Evolutionary conservation across 2,113 vertebrate genomes (phyloP).

Genomic region (Geothlypis trichas): DNA sequence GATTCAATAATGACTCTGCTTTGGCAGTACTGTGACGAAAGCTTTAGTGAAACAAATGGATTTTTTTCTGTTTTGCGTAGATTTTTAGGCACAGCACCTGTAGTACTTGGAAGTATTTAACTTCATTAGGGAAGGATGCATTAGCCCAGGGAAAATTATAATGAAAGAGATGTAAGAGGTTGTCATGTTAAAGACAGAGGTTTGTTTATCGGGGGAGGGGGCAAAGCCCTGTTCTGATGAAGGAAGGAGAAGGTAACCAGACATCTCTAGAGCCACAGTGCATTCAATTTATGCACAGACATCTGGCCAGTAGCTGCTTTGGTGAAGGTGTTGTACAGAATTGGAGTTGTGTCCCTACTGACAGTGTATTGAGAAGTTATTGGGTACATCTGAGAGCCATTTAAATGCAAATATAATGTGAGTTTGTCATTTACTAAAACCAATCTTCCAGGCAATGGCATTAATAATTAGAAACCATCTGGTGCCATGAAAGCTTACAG

Average conservation of each 20-base stretch:
- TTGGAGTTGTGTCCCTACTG: not conserved
- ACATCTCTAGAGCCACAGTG: not conserved
- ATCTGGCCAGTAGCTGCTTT: not conserved
- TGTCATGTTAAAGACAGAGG: not conserved
- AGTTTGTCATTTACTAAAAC: conserved; percentile 39
- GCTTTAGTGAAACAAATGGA: not conserved
- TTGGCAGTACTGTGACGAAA: not conserved
- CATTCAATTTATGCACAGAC: not conserved
- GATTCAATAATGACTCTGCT: not conserved
- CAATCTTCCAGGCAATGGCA: not conserved
- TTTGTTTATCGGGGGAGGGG: rapidly evolving
- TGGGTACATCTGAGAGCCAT: conserved; percentile 11
- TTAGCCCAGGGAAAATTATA: not conserved
- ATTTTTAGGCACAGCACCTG: not conserved
- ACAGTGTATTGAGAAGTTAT: not conserved
- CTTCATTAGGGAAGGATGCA: not conserved
- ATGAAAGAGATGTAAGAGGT: not conserved
- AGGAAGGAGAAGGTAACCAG: not conserved
- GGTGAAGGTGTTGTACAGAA: not conserved
- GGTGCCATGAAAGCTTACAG: not conserved
- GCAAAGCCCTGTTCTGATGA: not conserved
- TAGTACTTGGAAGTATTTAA: not conserved
- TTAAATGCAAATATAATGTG: conserved; percentile 42
- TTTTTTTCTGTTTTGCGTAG: not conserved
- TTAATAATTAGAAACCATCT: conserved; percentile 61